These are phyloP conservation scores for Chionoecetes opilio DNA, from an alignment of 1,140 invertebrate genomes.

Conservation along the genomic window DNA sequence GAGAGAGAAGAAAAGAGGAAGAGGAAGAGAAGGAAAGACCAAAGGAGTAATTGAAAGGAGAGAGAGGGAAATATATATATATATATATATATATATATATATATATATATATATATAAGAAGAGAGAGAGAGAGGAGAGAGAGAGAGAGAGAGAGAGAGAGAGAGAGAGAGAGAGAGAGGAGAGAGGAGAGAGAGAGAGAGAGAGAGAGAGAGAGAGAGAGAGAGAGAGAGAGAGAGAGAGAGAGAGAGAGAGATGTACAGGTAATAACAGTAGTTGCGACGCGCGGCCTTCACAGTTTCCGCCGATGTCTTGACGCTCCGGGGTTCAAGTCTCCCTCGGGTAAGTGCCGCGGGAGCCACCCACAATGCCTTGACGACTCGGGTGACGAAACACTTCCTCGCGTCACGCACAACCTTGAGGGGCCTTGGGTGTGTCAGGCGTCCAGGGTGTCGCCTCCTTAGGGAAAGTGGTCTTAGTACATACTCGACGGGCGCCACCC, in stretches of 20 bases:
- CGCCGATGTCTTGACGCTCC: not conserved
- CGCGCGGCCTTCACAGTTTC: not conserved
- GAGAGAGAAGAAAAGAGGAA: not conserved
- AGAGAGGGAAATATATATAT: not conserved
- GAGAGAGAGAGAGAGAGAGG: slow-evolving; percentile 25
- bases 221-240: not conserved
- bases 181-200: not conserved
- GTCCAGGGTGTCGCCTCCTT: slow-evolving; percentile 3
- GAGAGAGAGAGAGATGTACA: not conserved
- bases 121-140: not conserved
- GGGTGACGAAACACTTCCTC: not conserved
- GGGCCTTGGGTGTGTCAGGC: slow-evolving; percentile 43
- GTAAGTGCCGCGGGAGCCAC: not conserved
- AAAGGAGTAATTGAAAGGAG: not conserved
- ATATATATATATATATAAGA: not conserved
- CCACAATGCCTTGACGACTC: not conserved
- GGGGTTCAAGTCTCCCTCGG: too few relatives aligned
- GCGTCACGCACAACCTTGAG: slow-evolving; percentile 55
- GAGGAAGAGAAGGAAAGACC: not conserved
- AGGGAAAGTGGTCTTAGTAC: not conserved
- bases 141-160: slow-evolving; percentile 27
- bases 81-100: not conserved
- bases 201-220: not conserved
- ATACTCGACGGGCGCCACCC: not conserved
- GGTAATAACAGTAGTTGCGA: not conserved